Conservation (phyloP, 2,113 vertebrate species). For the Megaptera novaeangliae region DNA sequence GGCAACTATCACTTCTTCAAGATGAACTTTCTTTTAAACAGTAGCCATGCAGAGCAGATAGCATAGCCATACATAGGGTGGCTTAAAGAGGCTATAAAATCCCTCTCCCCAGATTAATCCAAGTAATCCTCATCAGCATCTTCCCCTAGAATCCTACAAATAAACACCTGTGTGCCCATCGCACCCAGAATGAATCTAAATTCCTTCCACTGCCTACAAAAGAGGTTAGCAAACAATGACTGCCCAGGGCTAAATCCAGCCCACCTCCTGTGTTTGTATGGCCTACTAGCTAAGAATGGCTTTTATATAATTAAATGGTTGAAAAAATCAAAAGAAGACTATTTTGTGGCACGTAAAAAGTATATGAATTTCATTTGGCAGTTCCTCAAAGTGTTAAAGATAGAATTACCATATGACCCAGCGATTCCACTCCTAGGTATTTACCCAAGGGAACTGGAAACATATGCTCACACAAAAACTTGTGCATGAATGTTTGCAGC, state of each 20-base stretch:
- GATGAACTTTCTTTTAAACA: background rate
- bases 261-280: background rate
- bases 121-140: background rate
- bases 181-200: background rate
- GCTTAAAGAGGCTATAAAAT: background rate
- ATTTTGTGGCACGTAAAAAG: background rate
- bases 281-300: background rate
- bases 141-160: background rate
- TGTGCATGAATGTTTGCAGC: background rate
- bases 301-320: background rate
- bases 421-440: background rate
- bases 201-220: background rate
- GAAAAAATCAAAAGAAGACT: background rate
- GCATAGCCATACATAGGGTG: background rate
- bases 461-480: background rate
- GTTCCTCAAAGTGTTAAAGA: background rate
- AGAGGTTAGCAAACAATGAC: background rate
- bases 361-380: background rate
- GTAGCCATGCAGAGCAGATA: background rate
- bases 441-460: background rate
- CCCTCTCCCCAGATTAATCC: background rate
- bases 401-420: background rate
- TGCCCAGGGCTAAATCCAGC: background rate
- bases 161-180: background rate
- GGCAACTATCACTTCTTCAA: background rate